Conservation (phyloP, 64 coral and sea anemone species). For the Cladopsammia gracilis region DNA sequence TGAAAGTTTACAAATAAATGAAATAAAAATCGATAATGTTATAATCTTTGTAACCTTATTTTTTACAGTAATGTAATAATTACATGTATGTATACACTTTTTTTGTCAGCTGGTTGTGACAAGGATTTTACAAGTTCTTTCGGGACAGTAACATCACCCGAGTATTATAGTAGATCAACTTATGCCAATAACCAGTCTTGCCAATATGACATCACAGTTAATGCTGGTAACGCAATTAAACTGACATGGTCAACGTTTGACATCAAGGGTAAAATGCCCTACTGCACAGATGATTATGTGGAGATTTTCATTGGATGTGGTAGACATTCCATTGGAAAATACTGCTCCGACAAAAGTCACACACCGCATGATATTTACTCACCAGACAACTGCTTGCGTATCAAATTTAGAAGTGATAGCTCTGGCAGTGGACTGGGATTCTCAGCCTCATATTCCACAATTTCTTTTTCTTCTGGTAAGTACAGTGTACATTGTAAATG, state of each 20-base stretch:
- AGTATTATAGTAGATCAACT: not conserved
- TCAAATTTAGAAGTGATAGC: constrained; percentile 62
- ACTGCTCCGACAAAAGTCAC: constrained; percentile 62
- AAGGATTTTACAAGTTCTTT: not conserved
- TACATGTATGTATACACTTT: no score
- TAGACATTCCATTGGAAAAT: constrained; percentile 69
- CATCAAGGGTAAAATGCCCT: constrained; percentile 79
- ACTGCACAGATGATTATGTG: constrained; percentile 78
- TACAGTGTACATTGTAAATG: no score
- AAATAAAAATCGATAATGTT: no score
- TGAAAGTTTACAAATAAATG: no score
- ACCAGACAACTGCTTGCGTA: constrained; percentile 60
- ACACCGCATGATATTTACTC: constrained; percentile 72
- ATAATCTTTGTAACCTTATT: not conserved
- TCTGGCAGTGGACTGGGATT: constrained; percentile 62
- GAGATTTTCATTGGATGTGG: constrained; percentile 79
- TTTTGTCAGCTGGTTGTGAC: not conserved
- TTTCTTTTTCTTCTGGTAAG: not conserved
- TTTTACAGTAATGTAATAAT: not conserved
- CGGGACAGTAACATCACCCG: constrained; percentile 11
- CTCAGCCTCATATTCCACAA: not conserved
- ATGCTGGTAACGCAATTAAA: not conserved
- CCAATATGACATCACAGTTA: constrained; percentile 46
- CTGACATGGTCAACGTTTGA: constrained; percentile 70
- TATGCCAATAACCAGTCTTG: constrained; percentile 64